These are phyloP conservation scores for Elephantulus edwardii DNA, from an alignment of 2,113 vertebrate genomes.

Conservation along the genomic window DNA sequence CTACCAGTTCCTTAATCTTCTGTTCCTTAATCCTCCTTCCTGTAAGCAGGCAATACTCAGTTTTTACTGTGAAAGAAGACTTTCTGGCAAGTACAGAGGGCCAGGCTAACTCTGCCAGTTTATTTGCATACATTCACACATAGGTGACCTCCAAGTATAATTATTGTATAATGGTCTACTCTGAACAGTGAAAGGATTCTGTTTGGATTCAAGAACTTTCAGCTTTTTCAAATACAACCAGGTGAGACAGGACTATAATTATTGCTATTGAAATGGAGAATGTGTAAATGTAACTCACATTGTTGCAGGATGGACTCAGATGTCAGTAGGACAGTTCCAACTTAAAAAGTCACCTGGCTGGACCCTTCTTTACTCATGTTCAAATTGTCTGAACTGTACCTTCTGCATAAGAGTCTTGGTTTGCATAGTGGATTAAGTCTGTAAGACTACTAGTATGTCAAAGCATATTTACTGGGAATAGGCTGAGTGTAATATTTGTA, in stretches of 20 bases:
- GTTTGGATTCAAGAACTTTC: not conserved
- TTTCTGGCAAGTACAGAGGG: constrained; percentile 16
- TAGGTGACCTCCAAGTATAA: not conserved
- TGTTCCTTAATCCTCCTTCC: not conserved
- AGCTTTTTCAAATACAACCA: not conserved
- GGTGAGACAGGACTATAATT: not conserved
- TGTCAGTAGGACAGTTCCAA: not conserved
- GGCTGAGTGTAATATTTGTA: not conserved
- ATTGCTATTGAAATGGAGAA: not conserved
- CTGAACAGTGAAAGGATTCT: not conserved
- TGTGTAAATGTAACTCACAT: not conserved
- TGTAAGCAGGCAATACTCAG: not conserved
- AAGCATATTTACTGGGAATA: not conserved
- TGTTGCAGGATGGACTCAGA: not conserved
- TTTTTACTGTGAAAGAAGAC: not conserved
- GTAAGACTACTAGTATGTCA: not conserved
- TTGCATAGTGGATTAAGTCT: too few relatives aligned
- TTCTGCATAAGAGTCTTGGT: too few relatives aligned
- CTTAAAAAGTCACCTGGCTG: not conserved
- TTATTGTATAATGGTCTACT: not conserved
- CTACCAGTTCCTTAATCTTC: not conserved
- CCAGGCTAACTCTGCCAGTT: not conserved
- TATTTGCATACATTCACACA: constrained; percentile 48
- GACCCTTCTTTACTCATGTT: not conserved
- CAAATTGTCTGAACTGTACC: too few relatives aligned